Evolutionary conservation across 2,888 invertebrate genomes (phyloP).

Genomic region (Ophion ellenae): DNA sequence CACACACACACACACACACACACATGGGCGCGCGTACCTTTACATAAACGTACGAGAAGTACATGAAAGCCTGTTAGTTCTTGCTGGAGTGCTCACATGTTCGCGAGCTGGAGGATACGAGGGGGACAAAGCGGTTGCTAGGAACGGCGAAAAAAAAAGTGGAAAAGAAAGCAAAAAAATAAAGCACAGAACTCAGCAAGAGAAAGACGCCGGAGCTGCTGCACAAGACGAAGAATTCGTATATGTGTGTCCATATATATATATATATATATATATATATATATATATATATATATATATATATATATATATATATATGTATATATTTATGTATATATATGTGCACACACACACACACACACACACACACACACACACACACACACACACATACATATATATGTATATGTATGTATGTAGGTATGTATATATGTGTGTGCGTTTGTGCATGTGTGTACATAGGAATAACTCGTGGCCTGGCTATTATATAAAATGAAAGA

Average conservation of each 20-base stretch:
- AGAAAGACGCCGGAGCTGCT: conserved; percentile 31
- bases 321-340: too few species aligned
- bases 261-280: too few species aligned
- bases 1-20: conserved; percentile 7
- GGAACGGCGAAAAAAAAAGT: conserved; percentile 34
- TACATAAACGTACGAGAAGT: conserved; percentile 35
- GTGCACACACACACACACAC: too few species aligned
- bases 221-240: conserved; percentile 40
- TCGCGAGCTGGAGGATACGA: conserved; percentile 44
- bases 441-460: background rate
- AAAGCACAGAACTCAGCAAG: conserved; percentile 8
- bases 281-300: too few species aligned
- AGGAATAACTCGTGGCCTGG: conserved; percentile 23
- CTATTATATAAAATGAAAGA: conserved; percentile 61
- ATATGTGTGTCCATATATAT: background rate
- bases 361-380: too few species aligned
- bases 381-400: too few species aligned
- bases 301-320: too few species aligned
- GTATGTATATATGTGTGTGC: too few species aligned
- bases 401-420: too few species aligned
- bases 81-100: conserved; percentile 55
- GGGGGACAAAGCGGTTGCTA: conserved; percentile 55
- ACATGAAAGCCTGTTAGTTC: conserved; percentile 61
- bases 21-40: background rate
- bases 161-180: conserved; percentile 13